phyloP scores from a whole-genome alignment of 2,113 vertebrate species.

The Limanda limanda region DNA sequence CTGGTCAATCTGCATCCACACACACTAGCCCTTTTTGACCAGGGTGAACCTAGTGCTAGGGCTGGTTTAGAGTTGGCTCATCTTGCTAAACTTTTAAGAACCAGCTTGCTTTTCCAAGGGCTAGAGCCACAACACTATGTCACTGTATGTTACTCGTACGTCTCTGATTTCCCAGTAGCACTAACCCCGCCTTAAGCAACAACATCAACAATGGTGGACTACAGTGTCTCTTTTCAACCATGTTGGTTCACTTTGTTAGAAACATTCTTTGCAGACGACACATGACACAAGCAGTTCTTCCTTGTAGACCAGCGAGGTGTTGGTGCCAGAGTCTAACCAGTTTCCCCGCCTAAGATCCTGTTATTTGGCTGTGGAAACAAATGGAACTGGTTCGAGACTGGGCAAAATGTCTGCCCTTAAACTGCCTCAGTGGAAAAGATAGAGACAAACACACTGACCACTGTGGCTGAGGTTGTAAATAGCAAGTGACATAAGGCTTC shows the following conservation, averaged over 20 bases:
- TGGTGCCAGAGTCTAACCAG: not conserved
- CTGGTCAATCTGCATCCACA: constrained; percentile 48
- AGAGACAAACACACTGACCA: constrained; percentile 10
- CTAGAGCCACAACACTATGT: not conserved
- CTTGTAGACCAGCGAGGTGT: too few species aligned
- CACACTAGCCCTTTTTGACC: not conserved
- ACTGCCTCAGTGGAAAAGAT: too few species aligned
- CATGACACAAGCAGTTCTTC: too few species aligned
- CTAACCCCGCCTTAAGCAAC: too few species aligned
- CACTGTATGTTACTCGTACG: not conserved
- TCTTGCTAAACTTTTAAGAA: not conserved
- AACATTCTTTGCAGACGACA: not conserved
- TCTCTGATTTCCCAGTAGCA: not conserved
- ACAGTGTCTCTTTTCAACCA: too few species aligned
- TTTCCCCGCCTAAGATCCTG: not conserved
- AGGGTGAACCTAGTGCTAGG: not conserved
- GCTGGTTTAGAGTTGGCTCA: not conserved
- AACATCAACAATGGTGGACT: too few species aligned
- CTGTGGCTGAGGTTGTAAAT: constrained; percentile 35
- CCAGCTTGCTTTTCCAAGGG: not conserved
- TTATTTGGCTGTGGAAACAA: not conserved
- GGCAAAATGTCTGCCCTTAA: too few species aligned
- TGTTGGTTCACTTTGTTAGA: not conserved
- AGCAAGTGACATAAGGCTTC: not conserved
- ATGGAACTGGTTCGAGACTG: not conserved